Evolutionary conservation across 2,888 invertebrate genomes (phyloP).

Genomic region (Andricus curvator): DNA sequence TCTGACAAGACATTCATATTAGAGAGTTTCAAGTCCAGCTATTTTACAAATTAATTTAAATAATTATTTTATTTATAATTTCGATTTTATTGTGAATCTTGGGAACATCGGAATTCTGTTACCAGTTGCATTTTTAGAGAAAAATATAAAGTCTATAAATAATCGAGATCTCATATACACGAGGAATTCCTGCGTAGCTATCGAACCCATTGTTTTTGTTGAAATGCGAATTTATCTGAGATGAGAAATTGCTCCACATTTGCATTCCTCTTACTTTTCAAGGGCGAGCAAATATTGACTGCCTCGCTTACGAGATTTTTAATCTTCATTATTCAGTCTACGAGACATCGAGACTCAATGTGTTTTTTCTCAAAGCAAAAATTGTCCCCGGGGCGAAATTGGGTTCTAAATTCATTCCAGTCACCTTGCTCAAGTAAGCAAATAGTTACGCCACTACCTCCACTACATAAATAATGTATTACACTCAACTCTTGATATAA

Average conservation of each 20-base stretch:
- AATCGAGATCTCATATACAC: neutral
- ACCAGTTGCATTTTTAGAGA: too few species aligned
- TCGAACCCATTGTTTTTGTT: slow-evolving; percentile 25
- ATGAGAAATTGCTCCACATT: slow-evolving; percentile 37
- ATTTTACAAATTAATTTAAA: too few species aligned
- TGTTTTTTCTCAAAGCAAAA: slow-evolving; percentile 10
- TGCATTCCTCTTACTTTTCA: slow-evolving; percentile 38
- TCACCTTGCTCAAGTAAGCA: neutral
- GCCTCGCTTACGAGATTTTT: neutral
- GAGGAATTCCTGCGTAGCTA: neutral
- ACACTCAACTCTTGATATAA: neutral
- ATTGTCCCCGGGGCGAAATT: neutral
- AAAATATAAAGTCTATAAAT: neutral
- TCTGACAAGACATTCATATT: too few species aligned
- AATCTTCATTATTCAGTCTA: slow-evolving; percentile 5
- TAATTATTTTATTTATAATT: neutral
- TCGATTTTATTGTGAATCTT: neutral
- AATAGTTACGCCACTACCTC: neutral
- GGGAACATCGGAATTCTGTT: neutral
- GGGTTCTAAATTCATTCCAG: slow-evolving; percentile 6
- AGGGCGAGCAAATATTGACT: slow-evolving; percentile 35
- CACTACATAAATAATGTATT: neutral
- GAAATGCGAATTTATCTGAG: slow-evolving; percentile 24
- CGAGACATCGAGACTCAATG: neutral
- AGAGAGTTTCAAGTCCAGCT: too few species aligned